phyloP scores from a whole-genome alignment of 2,113 vertebrate genomes.

The Eolophus roseicapilla region DNA sequence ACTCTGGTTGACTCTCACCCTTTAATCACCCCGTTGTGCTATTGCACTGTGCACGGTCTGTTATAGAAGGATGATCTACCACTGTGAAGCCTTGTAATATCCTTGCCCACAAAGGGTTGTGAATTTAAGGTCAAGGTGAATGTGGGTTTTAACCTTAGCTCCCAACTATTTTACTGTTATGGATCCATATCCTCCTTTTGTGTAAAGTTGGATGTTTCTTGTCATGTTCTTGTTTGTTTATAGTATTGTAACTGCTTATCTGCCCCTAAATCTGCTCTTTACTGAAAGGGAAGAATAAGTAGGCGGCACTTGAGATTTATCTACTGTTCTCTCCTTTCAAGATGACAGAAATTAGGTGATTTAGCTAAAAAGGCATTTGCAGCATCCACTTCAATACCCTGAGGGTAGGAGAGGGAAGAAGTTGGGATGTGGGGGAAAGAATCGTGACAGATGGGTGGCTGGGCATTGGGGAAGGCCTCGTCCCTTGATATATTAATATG shows the following conservation, averaged over 20 bases:
- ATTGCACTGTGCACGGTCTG: rapidly evolving
- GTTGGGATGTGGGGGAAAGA: neutral
- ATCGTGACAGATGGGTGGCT: neutral
- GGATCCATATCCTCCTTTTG: neutral
- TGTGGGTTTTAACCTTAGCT: neutral
- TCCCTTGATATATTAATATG: rapidly evolving
- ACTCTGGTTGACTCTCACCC: neutral
- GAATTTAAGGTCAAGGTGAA: neutral
- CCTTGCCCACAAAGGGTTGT: neutral
- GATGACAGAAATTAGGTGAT: neutral
- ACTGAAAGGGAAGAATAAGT: neutral
- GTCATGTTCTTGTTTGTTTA: neutral
- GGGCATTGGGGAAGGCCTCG: neutral
- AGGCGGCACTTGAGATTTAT: neutral
- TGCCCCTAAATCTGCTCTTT: neutral
- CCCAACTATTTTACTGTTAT: neutral
- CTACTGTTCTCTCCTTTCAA: neutral
- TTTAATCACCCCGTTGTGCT: neutral
- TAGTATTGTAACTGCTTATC: neutral
- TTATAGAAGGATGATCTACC: neutral
- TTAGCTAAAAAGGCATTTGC: neutral
- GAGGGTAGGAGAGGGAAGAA: neutral
- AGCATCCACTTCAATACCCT: neutral
- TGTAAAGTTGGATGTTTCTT: neutral
- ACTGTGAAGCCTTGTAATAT: neutral